phyloP scores from a whole-genome alignment of 2,888 invertebrate genomes.

The Nezara viridula region DNA sequence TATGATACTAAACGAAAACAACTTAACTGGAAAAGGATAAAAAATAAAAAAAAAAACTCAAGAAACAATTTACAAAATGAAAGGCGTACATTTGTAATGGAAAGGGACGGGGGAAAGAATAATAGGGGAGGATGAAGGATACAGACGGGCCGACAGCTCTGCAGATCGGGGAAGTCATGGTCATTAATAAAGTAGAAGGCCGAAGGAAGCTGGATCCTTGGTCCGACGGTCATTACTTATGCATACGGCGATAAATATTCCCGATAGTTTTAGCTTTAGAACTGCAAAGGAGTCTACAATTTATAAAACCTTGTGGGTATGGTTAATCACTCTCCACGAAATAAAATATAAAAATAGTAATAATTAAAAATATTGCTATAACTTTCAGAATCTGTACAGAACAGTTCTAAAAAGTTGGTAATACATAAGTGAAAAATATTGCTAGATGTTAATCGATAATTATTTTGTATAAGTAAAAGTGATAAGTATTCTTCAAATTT shows the following conservation, averaged over 20 bases:
- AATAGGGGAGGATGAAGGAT: background rate
- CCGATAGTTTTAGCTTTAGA: background rate
- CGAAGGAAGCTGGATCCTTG: background rate
- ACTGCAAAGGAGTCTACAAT: background rate
- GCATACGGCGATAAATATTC: background rate
- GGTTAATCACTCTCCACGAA: background rate
- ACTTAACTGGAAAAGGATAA: background rate
- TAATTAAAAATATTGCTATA: no score
- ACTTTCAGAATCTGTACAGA: no score
- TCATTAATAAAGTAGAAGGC: conserved; percentile 10
- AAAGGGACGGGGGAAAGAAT: background rate
- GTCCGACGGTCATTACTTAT: background rate
- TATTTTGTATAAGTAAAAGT: no score
- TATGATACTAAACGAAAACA: background rate
- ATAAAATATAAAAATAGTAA: background rate
- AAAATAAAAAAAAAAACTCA: background rate
- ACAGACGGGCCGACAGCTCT: background rate
- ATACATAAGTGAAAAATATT: no score
- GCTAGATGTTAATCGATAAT: no score
- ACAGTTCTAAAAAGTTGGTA: no score
- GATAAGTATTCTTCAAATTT: no score
- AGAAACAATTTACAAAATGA: background rate
- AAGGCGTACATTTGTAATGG: background rate
- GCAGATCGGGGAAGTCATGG: conserved; percentile 5
- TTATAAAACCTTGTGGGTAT: background rate